Evolutionary conservation across 2,888 invertebrate species (phyloP).

Genomic region (Tuberolachnus salignus): DNA sequence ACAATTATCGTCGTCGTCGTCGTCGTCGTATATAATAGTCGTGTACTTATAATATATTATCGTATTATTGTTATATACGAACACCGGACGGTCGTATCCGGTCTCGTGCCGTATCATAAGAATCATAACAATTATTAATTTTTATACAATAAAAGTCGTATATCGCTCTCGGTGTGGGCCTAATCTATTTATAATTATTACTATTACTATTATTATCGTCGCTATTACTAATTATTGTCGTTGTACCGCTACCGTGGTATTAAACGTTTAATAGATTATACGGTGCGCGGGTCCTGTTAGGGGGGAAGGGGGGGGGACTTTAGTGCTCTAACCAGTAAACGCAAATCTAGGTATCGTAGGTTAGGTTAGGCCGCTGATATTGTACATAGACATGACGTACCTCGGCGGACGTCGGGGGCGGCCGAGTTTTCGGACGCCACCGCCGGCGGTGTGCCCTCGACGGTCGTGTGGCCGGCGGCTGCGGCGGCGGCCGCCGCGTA

Average conservation of each 20-base stretch:
- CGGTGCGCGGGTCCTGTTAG: too few species aligned
- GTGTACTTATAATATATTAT: neutral
- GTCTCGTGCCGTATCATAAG: neutral
- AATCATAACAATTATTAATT: too few species aligned
- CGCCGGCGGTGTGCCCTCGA: neutral
- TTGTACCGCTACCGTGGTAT: too few species aligned
- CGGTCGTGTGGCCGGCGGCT: conserved; percentile 57
- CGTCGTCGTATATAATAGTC: neutral
- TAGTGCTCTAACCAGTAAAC: too few species aligned
- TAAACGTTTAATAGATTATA: too few species aligned
- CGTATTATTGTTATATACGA: neutral
- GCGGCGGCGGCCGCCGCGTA: conserved; percentile 57
- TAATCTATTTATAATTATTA: conserved; percentile 9
- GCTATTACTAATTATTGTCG: too few species aligned
- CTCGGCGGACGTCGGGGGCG: neutral
- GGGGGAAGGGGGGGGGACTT: too few species aligned
- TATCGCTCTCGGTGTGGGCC: neutral
- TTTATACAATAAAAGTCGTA: neutral
- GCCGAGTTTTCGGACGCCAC: conserved; percentile 57
- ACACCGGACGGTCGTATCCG: neutral
- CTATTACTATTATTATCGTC: neutral
- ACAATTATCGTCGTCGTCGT: neutral
- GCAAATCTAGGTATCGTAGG: too few species aligned
- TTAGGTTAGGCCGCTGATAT: too few species aligned
- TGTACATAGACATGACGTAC: neutral